Base-by-base conservation (phyloP, 2,888 invertebrate genomes). In the Hecatera dysodea region DNA sequence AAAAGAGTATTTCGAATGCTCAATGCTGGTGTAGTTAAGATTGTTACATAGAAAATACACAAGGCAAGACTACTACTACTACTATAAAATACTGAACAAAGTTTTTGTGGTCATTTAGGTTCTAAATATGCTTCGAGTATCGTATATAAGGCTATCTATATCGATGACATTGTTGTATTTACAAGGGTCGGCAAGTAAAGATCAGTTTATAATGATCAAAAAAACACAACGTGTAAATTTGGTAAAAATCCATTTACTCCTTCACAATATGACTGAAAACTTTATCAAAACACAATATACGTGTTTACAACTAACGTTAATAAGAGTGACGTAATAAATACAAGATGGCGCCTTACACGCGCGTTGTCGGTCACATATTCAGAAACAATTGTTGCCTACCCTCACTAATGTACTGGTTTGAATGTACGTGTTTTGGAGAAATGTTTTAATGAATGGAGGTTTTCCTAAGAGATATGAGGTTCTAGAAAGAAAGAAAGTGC, bases 261-360 rank as follows among this genome's bases (percentile, higher is more conserved):
- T 90, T 92, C 94, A 95, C 94, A 94, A 93, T 85, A 94, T 95
- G 95, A 95, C 95, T 96, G 94, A 94, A 95, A 94, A 93, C 91
- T 93, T 94, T 95, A 95, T 94, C 91, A 93, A 94, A 94, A 95
- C 94, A 95, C 95, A 94, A 93, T 92, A 93, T 89, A 93, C 92
- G 94, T 94, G 94, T 94, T 92, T 90, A 91, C 87, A 92, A 93
- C 94, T 95, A 93, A 93, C 89, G 90, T 93, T 95, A 94, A 93
- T 94, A 95, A 91, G 91, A 79, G 89, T 91, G 93, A 90, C 93
- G 90, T 89, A 93, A 93, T 94, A 91, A 93, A 92, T 92, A 92
- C 86, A 89, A 86, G 19, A 88, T 79, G 85, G 88, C 90, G 73
- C 80, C 68, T 81, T 83, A 84, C 85, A 86, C 82, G 78, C 80